phyloP scores from a whole-genome alignment of 2,113 vertebrate genomes.

The Solea solea region DNA sequence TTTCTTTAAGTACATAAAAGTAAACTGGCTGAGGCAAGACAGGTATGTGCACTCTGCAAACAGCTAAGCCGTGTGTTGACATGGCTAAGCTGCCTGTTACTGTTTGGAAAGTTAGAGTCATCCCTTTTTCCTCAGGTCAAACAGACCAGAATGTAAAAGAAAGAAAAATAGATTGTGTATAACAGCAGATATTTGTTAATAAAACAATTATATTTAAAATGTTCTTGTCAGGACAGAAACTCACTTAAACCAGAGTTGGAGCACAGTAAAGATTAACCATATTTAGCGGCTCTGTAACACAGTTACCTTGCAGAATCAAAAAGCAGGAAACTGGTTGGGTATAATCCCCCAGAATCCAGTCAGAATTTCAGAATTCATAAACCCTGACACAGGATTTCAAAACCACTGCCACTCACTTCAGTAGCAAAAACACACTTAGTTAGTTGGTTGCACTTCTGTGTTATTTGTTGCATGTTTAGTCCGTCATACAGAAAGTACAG shows the following conservation, averaged over 20 bases:
- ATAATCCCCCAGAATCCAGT: neutral
- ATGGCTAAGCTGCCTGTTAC: neutral
- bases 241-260: neutral
- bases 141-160: neutral
- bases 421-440: too few species aligned
- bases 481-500: too few species aligned
- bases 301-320: slow-evolving; percentile 1
- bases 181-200: too few species aligned
- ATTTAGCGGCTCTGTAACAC: neutral
- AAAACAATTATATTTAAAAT: too few species aligned
- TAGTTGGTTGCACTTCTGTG: too few species aligned
- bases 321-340: neutral
- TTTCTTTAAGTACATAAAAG: too few species aligned
- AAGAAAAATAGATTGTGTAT: neutral
- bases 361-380: too few species aligned
- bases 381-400: too few species aligned
- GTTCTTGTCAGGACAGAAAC: too few species aligned
- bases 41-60: neutral
- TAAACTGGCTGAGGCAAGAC: too few species aligned
- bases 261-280: neutral
- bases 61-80: neutral
- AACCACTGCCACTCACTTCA: too few species aligned
- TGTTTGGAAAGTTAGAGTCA: slow-evolving; percentile 9
- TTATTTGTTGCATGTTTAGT: too few species aligned
- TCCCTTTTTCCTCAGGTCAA: slow-evolving; percentile 2